phyloP scores from a whole-genome alignment of 2,888 invertebrate species.

The Eristalis arbustorum region DNA sequence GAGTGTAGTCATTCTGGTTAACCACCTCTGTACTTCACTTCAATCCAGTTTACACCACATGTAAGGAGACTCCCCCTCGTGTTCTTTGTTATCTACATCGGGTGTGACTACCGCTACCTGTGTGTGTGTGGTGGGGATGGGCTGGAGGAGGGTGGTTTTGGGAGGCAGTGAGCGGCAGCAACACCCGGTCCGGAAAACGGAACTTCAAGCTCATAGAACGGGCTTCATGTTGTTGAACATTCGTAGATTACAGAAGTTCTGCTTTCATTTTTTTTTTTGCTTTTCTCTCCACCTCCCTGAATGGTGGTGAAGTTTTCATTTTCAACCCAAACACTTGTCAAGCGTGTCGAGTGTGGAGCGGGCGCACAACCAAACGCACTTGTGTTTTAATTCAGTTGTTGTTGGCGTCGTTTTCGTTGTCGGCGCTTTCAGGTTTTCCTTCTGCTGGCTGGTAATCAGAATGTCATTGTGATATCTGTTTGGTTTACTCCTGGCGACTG shows the following conservation, averaged over 20 bases:
- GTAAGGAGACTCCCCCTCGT: background rate
- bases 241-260: constrained; percentile 27
- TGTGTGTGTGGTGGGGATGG: background rate
- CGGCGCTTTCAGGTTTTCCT: background rate
- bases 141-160: background rate
- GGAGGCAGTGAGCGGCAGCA: background rate
- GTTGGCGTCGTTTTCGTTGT: background rate
- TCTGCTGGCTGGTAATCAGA: constrained; percentile 29
- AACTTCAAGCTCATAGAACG: constrained; percentile 16
- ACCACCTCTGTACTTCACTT: constrained; percentile 5
- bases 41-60: constrained; percentile 1
- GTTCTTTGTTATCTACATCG: background rate
- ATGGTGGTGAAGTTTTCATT: constrained; percentile 34
- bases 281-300: background rate
- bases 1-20: background rate
- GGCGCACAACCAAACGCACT: constrained; percentile 35
- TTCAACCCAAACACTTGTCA: constrained; percentile 40
- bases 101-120: background rate
- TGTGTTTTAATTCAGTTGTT: constrained; percentile 17
- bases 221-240: background rate
- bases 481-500: constrained; percentile 28
- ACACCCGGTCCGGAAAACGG: constrained; percentile 5
- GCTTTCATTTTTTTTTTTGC: background rate
- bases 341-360: constrained; percentile 14
- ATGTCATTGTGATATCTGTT: constrained; percentile 41